Percentiles rank a stretch among this genome's conserved stretches.
Conservation (phyloP, 2,113 vertebrate genomes). For the Nipponia nippon region DNA sequence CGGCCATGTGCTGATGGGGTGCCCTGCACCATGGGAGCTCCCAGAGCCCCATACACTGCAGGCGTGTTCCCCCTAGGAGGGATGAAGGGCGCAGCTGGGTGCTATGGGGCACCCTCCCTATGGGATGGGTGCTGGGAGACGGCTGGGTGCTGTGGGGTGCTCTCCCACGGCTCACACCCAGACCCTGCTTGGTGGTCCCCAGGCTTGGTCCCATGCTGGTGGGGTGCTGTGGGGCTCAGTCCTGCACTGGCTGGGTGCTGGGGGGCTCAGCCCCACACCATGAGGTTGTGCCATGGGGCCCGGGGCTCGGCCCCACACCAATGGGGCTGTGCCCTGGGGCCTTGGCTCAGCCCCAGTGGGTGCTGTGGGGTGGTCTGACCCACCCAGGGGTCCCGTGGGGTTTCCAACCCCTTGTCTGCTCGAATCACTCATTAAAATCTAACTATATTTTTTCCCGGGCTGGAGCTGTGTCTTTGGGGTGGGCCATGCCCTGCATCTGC, state of each 20-base stretch:
- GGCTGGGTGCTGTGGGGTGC: neutral
- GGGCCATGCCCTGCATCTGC: fast-evolving
- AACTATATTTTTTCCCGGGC: neutral
- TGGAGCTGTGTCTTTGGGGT: neutral
- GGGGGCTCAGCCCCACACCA: neutral
- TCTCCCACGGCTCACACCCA: neutral
- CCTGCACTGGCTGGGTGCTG: neutral
- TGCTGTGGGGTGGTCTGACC: neutral
- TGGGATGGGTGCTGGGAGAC: neutral
- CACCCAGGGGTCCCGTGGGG: neutral
- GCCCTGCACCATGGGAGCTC: neutral
- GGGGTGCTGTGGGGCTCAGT: neutral
- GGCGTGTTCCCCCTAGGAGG: neutral
- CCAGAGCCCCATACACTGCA: neutral
- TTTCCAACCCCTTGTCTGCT: neutral
- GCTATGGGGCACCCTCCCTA: neutral
- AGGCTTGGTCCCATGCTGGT: fast-evolving
- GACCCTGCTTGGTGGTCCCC: neutral
- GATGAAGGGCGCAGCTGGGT: fast-evolving
- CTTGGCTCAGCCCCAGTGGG: fast-evolving
- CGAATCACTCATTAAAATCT: neutral
- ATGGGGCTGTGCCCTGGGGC: neutral
- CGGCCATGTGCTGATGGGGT: neutral
- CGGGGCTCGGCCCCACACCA: neutral
- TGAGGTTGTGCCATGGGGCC: neutral